Evolutionary conservation across 2,113 vertebrate genomes (phyloP), one percentile per base, ranked within the genome.

Genomic region (Chrysemys picta): DNA sequence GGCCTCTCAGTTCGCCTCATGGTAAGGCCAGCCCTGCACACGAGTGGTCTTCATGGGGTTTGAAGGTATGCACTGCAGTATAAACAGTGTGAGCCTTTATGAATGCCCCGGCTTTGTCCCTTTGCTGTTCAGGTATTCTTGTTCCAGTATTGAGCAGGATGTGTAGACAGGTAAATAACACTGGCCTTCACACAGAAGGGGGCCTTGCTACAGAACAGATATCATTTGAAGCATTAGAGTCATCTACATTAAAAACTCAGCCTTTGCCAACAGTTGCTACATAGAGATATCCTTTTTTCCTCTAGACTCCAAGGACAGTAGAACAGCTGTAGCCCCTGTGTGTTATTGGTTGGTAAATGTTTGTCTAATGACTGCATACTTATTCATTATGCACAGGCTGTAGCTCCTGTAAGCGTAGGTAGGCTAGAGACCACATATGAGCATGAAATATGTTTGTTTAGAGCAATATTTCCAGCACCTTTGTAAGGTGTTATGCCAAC

Each of bases 381-480:
- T 52, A 85, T 21, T 93, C 27, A 7, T 57, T 72, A 82, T 78
- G 8, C 14, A 89, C 78, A 24, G 22, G 5, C 6, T 78, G 47
- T 80, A 31, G 89, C 94, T 45, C 25, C 87, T 93, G 80, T 84
- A 38, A 38, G 80, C 81, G 84, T 10, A 89, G 29, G 38, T 80
- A 89, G 45, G 79, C 84, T 87, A 89, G 69, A 83, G 54, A 88
- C 42, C 82, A 75, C 82, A 35, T 14, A 2, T 19, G 59, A 93
- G 88, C 52, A 93, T 83, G 85, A 92, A 90, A 94, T 95, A 92
- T 25, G 22, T 54, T 94, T 85, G 21, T 57, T 16, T 76, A 93
- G 90, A 84, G 62, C 38, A 24, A 52, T 92, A 79, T 90, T 98
- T 91, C 90, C 94, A 80, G 84, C 90, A n/a, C 13, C 89, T 79